Conservation (phyloP, 2,797 vertebrate species). For the Ataeniobius toweri region DNA sequence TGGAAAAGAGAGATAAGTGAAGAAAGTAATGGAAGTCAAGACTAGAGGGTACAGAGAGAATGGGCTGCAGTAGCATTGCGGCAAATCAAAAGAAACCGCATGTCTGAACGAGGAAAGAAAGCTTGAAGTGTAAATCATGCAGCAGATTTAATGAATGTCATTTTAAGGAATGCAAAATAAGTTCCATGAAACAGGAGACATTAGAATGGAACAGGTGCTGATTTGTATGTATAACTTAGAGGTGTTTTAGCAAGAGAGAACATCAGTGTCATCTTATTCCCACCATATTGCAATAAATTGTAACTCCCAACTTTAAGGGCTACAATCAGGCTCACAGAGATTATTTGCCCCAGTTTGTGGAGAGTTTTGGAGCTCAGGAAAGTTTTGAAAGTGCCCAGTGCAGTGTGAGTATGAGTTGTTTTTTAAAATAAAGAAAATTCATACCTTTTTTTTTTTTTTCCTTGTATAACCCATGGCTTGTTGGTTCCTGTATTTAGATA, state of each 20-base stretch:
- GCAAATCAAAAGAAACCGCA: slow-evolving; percentile 72
- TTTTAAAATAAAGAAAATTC: slow-evolving; percentile 24
- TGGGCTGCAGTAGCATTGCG: slow-evolving; percentile 73
- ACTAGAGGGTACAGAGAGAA: slow-evolving; percentile 62
- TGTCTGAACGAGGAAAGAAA: slow-evolving; percentile 57
- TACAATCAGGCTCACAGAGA: slow-evolving; percentile 75
- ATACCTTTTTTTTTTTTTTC: slow-evolving; percentile 54
- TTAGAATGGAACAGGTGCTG: slow-evolving; percentile 34
- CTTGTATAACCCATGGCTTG: slow-evolving; percentile 72
- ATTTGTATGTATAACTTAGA: slow-evolving; percentile 56
- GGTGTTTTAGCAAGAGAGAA: slow-evolving; percentile 56
- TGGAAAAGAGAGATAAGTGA: slow-evolving; percentile 40
- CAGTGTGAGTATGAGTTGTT: slow-evolving; percentile 64
- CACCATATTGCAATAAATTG: slow-evolving; percentile 76
- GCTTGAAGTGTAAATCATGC: slow-evolving; percentile 53
- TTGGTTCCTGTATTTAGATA: slow-evolving; percentile 68
- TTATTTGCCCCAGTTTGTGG: slow-evolving; percentile 73
- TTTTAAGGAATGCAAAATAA: slow-evolving; percentile 44
- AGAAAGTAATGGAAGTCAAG: slow-evolving; percentile 75
- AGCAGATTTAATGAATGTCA: slow-evolving; percentile 56
- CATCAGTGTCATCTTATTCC: slow-evolving; percentile 67
- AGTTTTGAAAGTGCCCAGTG: slow-evolving; percentile 75
- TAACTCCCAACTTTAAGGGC: slow-evolving; percentile 76
- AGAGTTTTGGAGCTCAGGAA: slow-evolving; percentile 82
- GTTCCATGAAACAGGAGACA: slow-evolving; percentile 22